Conservation (phyloP, 2,797 vertebrate genomes). For the Sciurus carolinensis region DNA sequence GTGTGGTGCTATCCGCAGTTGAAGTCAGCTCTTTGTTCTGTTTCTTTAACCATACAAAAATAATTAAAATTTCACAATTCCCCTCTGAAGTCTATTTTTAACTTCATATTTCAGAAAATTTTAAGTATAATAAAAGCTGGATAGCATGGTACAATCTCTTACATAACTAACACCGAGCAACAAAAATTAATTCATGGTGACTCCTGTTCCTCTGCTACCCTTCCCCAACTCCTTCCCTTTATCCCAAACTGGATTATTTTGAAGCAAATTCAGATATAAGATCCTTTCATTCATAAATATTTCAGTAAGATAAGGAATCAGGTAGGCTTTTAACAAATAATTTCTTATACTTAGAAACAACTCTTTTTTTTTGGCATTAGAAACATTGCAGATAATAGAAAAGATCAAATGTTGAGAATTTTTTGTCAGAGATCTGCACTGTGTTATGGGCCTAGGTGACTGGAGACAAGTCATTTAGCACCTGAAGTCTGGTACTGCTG, state of each 20-base stretch:
- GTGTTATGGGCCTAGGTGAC: not conserved
- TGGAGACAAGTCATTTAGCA: not conserved
- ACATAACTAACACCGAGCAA: not conserved
- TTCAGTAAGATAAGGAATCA: not conserved
- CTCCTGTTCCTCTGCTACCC: too few relatives aligned
- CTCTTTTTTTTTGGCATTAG: not conserved
- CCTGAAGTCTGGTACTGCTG: not conserved
- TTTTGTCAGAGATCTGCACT: not conserved
- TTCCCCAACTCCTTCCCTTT: not conserved
- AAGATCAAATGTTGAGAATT: not conserved
- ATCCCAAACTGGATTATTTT: not conserved
- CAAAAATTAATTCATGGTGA: not conserved
- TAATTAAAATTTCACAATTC: not conserved
- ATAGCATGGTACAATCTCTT: not conserved
- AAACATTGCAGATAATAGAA: not conserved
- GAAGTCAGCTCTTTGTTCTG: not conserved
- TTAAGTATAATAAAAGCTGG: constrained; percentile 15
- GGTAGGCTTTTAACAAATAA: not conserved
- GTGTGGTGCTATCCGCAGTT: not conserved
- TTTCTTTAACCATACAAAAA: not conserved
- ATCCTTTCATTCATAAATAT: not conserved
- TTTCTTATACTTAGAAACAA: not conserved
- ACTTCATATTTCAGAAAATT: constrained; percentile 16
- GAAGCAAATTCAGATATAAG: not conserved
- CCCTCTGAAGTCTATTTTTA: constrained; percentile 31